Evolutionary conservation across 2,888 invertebrate species (phyloP).

Genomic region (Dioctria rufipes): DNA sequence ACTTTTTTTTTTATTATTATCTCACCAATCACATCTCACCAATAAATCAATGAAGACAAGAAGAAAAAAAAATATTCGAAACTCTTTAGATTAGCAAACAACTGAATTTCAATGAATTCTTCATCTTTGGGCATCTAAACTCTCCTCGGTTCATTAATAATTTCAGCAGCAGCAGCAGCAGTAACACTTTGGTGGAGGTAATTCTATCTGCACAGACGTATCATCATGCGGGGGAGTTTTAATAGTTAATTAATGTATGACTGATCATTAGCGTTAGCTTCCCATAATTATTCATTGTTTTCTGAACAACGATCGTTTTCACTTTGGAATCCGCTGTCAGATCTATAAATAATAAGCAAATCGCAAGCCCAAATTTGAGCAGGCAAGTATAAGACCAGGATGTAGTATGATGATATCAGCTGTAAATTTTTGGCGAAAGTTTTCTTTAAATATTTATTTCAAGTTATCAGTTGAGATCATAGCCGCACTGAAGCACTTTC

Average conservation of each 20-base stretch:
- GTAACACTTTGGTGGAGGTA: not conserved
- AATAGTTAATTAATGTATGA: conserved; percentile 1
- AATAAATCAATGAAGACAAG: no score
- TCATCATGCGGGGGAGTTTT: not conserved
- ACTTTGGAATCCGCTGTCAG: not conserved
- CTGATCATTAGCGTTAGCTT: not conserved
- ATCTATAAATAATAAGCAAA: conserved; percentile 34
- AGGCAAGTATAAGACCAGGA: conserved; percentile 13
- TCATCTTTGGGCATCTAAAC: not conserved
- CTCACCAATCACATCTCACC: no score
- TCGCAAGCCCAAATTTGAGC: conserved; percentile 3
- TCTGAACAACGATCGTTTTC: not conserved
- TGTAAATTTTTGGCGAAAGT: conserved; percentile 10
- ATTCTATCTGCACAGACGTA: not conserved
- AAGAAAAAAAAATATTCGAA: no score
- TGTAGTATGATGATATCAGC: conserved; percentile 17
- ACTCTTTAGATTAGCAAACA: no score
- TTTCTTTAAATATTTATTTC: conserved; percentile 18
- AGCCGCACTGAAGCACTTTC: no score
- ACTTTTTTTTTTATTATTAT: no score
- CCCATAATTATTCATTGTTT: not conserved
- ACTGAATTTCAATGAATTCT: no score
- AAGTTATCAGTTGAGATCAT: not conserved
- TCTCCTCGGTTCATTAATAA: not conserved
- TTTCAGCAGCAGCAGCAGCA: not conserved